Conservation (phyloP, 2,888 invertebrate species). For the Iphiclides podalirius region DNA sequence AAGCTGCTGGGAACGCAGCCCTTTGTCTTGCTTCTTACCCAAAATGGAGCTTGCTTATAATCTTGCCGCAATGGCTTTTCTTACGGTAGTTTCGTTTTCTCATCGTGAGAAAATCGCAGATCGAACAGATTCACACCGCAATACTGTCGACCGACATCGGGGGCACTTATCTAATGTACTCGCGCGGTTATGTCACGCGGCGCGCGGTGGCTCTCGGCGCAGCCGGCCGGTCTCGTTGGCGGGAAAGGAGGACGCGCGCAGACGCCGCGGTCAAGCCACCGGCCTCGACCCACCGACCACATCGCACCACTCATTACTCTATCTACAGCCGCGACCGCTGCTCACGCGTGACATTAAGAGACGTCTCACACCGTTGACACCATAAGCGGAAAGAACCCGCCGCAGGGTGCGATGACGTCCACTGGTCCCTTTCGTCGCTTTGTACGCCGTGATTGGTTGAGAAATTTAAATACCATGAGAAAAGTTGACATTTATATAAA, state of each 20-base stretch:
- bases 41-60: too few relatives aligned
- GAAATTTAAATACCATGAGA: too few relatives aligned
- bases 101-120: slow-evolving; percentile 1
- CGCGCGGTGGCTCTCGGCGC: background rate
- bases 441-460: too few relatives aligned
- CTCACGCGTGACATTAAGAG: background rate
- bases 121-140: background rate
- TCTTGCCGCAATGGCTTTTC: too few relatives aligned
- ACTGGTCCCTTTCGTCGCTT: too few relatives aligned
- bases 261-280: slow-evolving; percentile 32
- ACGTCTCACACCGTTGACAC: too few relatives aligned
- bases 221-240: slow-evolving; percentile 25
- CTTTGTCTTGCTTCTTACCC: background rate
- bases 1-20: too few relatives aligned
- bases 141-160: background rate
- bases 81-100: background rate
- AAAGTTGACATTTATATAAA: too few relatives aligned
- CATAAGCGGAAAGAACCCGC: too few relatives aligned
- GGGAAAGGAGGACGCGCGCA: slow-evolving; percentile 5
- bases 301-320: too few relatives aligned
- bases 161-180: slow-evolving; percentile 3
- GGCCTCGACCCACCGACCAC: slow-evolving; percentile 37
- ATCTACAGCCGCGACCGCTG: slow-evolving; percentile 24
- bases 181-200: slow-evolving; percentile 9
- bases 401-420: too few relatives aligned